A percentile compares a stretch with the other conserved stretches of the same genome.
Evolutionary conservation across 2,888 invertebrate genomes (phyloP).

Genomic region (Cyclophora albipunctata): DNA sequence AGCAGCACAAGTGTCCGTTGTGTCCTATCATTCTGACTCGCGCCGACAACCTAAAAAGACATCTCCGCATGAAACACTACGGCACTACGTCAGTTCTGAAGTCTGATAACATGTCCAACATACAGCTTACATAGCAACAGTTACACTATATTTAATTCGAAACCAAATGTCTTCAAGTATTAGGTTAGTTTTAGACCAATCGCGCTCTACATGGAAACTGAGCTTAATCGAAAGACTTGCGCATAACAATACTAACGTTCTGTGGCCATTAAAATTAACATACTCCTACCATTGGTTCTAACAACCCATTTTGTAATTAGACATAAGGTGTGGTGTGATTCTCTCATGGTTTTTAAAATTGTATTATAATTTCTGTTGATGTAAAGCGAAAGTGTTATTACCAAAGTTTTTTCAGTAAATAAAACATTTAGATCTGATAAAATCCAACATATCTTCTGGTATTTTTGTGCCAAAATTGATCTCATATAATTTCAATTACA

Average conservation of each 20-base stretch:
- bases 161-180: not conserved
- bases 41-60: conserved; percentile 80
- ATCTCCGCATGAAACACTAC: conserved; percentile 78
- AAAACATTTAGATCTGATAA: too few relatives aligned
- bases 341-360: conserved; percentile 13
- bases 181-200: not conserved
- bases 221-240: conserved; percentile 3
- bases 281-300: conserved; percentile 38
- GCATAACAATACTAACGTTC: conserved; percentile 17
- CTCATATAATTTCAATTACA: too few relatives aligned
- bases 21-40: conserved; percentile 78
- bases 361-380: conserved; percentile 15
- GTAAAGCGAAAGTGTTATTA: conserved; percentile 15
- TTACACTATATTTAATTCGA: not conserved
- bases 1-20: conserved; percentile 77
- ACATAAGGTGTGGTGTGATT: conserved; percentile 70
- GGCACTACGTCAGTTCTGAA: conserved; percentile 39
- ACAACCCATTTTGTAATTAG: conserved; percentile 60
- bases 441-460: too few relatives aligned
- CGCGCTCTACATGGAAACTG: conserved; percentile 1
- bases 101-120: conserved; percentile 55
- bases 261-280: conserved; percentile 26
- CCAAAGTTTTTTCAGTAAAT: too few relatives aligned
- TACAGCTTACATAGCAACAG: conserved; percentile 42
- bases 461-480: too few relatives aligned